phyloP scores from a whole-genome alignment of 2,888 invertebrate species.

The Andrena marginata region DNA sequence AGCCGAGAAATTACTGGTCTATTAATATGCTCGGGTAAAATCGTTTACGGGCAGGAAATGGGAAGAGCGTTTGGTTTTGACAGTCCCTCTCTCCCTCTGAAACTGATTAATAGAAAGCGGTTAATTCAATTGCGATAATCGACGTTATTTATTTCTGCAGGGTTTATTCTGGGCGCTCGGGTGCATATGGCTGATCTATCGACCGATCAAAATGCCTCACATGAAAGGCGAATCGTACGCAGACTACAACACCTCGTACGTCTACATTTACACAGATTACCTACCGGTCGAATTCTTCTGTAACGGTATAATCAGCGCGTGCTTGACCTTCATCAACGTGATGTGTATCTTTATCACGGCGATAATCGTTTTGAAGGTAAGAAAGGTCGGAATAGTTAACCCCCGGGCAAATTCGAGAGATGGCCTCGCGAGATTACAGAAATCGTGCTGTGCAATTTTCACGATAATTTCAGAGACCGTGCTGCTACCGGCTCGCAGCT shows the following conservation, averaged over 20 bases:
- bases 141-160: constrained; percentile 82
- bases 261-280: constrained; percentile 90
- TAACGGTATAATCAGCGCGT: constrained; percentile 92
- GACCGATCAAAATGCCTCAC: constrained; percentile 89
- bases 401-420: constrained; percentile 1
- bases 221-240: constrained; percentile 89
- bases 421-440: background rate
- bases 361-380: constrained; percentile 90
- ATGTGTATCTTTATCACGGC: constrained; percentile 93
- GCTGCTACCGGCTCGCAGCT: background rate
- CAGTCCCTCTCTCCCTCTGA: background rate
- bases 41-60: background rate
- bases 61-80: background rate
- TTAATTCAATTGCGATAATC: constrained; percentile 19
- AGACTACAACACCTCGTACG: constrained; percentile 88
- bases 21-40: too few species aligned
- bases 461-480: background rate
- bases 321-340: constrained; percentile 93
- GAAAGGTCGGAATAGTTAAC: constrained; percentile 22
- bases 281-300: constrained; percentile 91
- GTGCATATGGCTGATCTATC: constrained; percentile 90
- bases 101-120: constrained; percentile 6
- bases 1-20: too few species aligned
- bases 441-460: background rate
- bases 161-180: constrained; percentile 91